Evolutionary conservation across 2,113 vertebrate species (phyloP).

Genomic region (Rhinolophus ferrumequinum): DNA sequence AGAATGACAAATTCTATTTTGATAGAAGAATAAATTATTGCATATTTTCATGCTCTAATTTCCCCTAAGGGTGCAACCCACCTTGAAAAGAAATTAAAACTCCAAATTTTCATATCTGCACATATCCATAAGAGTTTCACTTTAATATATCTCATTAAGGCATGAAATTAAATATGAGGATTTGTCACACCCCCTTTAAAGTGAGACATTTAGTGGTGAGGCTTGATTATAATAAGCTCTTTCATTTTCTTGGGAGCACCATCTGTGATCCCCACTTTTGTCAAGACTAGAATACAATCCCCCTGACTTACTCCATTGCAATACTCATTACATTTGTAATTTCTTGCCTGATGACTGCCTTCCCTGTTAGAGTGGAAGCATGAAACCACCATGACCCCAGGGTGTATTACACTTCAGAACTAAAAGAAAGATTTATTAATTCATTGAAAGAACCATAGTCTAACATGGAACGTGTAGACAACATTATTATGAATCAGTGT

Average conservation of each 20-base stretch:
- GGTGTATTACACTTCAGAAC: neutral
- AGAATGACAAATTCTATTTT: slow-evolving; percentile 8
- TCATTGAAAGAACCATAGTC: neutral
- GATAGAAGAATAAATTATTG: neutral
- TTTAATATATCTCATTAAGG: neutral
- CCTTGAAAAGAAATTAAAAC: neutral
- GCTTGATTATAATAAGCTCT: neutral
- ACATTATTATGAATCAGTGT: neutral
- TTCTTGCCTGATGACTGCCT: neutral
- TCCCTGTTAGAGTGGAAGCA: neutral
- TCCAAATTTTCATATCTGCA: neutral
- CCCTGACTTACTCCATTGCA: neutral
- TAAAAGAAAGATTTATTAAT: neutral
- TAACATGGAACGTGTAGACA: neutral
- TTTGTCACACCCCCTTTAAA: neutral
- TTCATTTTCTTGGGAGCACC: neutral
- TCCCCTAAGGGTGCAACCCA: neutral
- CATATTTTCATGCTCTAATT: neutral
- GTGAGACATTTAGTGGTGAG: neutral
- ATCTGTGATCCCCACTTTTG: neutral
- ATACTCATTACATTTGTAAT: neutral
- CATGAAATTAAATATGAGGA: neutral
- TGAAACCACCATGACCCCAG: neutral
- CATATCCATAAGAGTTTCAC: neutral
- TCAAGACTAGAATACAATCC: neutral